phyloP scores from a whole-genome alignment of 2,888 invertebrate genomes.

The Miltochrista miniata region DNA sequence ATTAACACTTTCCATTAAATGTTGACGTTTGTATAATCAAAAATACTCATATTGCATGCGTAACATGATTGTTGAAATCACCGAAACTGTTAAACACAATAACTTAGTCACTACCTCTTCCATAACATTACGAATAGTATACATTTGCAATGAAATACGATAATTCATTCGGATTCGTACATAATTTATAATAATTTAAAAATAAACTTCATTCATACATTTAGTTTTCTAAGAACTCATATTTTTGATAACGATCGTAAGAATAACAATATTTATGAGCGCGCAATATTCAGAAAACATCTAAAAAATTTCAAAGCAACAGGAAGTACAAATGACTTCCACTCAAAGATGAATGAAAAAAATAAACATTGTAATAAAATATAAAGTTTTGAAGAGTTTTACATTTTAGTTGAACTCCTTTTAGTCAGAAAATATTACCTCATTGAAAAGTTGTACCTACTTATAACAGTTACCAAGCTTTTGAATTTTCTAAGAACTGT shows the following conservation, averaged over 20 bases:
- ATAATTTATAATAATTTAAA: constrained; percentile 1
- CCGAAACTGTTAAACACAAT: no score
- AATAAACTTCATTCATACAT: constrained; percentile 22
- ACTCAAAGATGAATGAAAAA: constrained; percentile 3
- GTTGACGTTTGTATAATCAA: no score
- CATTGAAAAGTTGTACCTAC: neutral
- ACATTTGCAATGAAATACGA: neutral
- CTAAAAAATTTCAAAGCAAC: constrained; percentile 10
- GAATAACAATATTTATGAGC: constrained; percentile 18
- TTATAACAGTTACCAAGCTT: neutral
- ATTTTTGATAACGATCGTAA: constrained; percentile 31
- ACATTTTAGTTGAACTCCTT: neutral
- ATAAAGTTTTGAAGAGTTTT: neutral
- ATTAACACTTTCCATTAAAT: no score
- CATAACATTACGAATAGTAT: neutral
- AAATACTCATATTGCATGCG: no score
- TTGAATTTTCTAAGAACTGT: neutral
- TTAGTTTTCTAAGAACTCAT: constrained; percentile 26
- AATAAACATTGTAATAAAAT: neutral
- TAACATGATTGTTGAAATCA: no score
- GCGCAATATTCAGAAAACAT: constrained; percentile 12
- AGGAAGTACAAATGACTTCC: constrained; percentile 1
- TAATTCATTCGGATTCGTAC: neutral
- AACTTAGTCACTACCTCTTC: no score
- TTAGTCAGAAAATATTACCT: neutral